Base-by-base conservation (phyloP, 2,888 invertebrate genomes). In the Tenthredo scrophulariae region DNA sequence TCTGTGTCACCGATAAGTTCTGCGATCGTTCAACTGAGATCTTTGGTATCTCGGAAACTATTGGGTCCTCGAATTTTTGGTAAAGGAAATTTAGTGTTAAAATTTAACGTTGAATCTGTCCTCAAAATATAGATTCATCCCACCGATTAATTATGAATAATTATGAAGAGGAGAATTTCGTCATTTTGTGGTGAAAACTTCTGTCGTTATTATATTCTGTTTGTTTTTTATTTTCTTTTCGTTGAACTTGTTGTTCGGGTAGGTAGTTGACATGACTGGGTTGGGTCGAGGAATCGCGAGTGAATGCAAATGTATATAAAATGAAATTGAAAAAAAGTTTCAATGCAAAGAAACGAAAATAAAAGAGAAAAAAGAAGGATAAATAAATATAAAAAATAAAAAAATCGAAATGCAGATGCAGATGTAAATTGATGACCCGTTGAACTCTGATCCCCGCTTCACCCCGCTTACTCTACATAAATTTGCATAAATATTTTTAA, bases 381-480 rank as follows among this genome's bases (percentile, higher is more conserved):
- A 33, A 2, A 10, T 54, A 46, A 75, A 22, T 0, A 75, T 26
- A 1, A 75, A 29, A 26, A 22, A 29, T 43, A 37, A 50, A 77
- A 50, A 58, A 62, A 79, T 15, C 37, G n/a, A 80, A 80, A 80
- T 40, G 80, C 80, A 37, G 50, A 80, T 58, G 80, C 88, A 88
- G 87, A 88, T 93, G 91, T 87, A 91, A 93, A 93, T 92, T 86
- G 86, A 86, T 37, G 80, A 80, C 80, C 62, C 18, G 50, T 22
- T 62, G 62, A 85, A 87, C 89, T 86, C 86, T 88, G 91, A 91
- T 50, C 67, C 22, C 91, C 91, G 86, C 88, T 89, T 90, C 90
- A 92, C 91, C 91, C 88, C 84, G 84, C 84, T 86, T 87, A 89
- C 88, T 92, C 90, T 91, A 90, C 92, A 93, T 93, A 92, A 90